These are phyloP conservation scores for Odocoileus hemionus DNA, from an alignment of 2,113 vertebrate genomes.

Conservation along the genomic window DNA sequence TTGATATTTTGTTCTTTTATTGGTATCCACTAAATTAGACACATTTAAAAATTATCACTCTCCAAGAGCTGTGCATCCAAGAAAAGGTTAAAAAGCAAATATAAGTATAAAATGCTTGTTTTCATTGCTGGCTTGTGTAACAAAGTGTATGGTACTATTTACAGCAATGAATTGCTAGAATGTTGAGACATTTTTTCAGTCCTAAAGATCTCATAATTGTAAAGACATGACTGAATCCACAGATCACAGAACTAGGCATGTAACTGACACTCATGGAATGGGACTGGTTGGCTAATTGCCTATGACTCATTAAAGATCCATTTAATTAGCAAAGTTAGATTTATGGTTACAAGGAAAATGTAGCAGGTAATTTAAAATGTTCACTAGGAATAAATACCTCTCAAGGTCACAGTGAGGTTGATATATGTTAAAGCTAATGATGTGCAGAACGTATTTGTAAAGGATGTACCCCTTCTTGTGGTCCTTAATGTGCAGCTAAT, in stretches of 20 bases:
- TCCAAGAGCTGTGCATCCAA: neutral
- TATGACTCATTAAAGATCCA: neutral
- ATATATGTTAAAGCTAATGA: neutral
- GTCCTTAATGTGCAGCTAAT: neutral
- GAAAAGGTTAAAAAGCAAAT: neutral
- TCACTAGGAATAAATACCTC: neutral
- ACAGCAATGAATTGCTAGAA: neutral
- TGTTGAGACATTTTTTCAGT: neutral
- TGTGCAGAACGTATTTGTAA: neutral
- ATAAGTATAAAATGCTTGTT: neutral
- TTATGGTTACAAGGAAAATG: neutral
- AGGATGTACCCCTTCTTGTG: neutral
- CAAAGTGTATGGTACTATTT: neutral
- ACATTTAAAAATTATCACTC: neutral
- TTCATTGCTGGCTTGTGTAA: neutral
- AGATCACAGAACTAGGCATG: neutral
- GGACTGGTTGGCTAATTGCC: neutral
- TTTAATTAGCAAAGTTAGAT: slow-evolving; percentile 19
- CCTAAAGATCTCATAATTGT: neutral
- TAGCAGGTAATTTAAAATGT: neutral
- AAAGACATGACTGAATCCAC: neutral
- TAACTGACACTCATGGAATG: neutral
- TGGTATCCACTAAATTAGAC: neutral
- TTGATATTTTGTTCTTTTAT: neutral
- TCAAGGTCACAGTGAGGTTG: neutral